Evolutionary conservation across 2,888 invertebrate species (phyloP).

Genomic region (Diarsia rubi): DNA sequence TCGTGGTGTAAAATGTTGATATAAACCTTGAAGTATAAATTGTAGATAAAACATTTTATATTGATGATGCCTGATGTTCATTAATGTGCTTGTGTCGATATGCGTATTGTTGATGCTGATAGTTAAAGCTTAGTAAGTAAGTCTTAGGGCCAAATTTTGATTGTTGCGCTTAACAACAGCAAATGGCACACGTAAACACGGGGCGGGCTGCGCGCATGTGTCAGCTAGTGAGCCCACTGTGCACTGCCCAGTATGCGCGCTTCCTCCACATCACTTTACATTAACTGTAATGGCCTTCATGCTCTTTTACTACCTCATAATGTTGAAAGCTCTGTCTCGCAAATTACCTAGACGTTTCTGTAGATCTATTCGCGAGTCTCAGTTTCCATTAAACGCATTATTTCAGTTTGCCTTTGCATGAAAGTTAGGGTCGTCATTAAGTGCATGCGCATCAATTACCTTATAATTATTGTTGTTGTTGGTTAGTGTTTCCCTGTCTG

Average conservation of each 20-base stretch:
- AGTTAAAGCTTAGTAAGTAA: conserved; percentile 24
- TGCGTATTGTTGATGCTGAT: neutral
- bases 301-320: conserved; percentile 63
- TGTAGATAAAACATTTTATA: conserved; percentile 22
- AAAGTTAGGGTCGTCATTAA: neutral
- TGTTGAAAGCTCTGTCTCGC: conserved; percentile 57
- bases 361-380: conserved; percentile 25
- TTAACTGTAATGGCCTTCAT: conserved; percentile 58
- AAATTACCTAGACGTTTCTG: conserved; percentile 52
- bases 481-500: neutral
- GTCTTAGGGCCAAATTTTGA: conserved; percentile 38
- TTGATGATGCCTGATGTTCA: conserved; percentile 16
- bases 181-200: conserved; percentile 51
- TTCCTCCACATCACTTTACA: conserved; percentile 55
- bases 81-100: conserved; percentile 8
- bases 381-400: conserved; percentile 19
- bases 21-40: conserved; percentile 20
- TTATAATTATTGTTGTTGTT: neutral
- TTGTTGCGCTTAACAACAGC: conserved; percentile 37
- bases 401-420: neutral
- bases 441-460: neutral
- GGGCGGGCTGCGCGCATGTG: conserved; percentile 41
- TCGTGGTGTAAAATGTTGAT: conserved; percentile 36
- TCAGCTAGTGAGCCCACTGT: conserved; percentile 18
- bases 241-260: conserved; percentile 28